phyloP scores from a whole-genome alignment of 1,140 invertebrate genomes.

The Aphelenchoides avenae region DNA sequence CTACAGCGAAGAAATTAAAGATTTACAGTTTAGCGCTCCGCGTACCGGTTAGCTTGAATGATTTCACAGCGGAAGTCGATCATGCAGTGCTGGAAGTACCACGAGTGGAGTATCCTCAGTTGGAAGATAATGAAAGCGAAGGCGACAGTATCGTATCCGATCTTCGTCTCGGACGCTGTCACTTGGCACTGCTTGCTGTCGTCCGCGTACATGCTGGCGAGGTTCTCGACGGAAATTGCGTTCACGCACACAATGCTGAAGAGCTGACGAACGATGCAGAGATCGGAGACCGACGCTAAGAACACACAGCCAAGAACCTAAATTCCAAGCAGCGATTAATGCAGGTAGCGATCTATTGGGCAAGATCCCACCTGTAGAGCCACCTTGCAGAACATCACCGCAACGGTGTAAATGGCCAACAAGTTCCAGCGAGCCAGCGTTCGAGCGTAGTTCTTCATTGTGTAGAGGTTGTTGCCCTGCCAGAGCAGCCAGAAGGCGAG shows the following conservation, averaged over 20 bases:
- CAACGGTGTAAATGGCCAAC: conserved; percentile 46
- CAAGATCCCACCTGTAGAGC: conserved; percentile 45
- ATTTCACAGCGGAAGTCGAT: conserved; percentile 57
- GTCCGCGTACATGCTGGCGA: conserved; percentile 5
- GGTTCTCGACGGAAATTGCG: conserved; percentile 2
- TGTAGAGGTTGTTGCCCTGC: conserved; percentile 58
- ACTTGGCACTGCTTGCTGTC: conserved; percentile 8
- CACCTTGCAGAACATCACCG: conserved; percentile 51
- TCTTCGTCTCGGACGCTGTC: conserved; percentile 51
- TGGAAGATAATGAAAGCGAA: conserved; percentile 55
- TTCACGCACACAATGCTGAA: conserved; percentile 54
- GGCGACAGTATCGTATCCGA: conserved; percentile 53
- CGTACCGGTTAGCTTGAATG: conserved; percentile 52
- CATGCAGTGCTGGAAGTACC: conserved; percentile 59
- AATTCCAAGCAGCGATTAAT: background rate
- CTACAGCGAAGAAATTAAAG: conserved; percentile 33
- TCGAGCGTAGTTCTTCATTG: conserved; percentile 41
- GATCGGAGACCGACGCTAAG: conserved; percentile 10
- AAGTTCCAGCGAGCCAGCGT: conserved; percentile 49
- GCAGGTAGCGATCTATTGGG: background rate
- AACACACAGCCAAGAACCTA: conserved; percentile 52
- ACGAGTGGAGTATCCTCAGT: conserved; percentile 51
- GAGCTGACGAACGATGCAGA: conserved; percentile 45
- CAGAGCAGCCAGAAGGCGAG: conserved; percentile 57
- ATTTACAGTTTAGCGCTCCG: background rate